Evolutionary conservation across 2,888 invertebrate species (phyloP), one percentile per base, ranked within the genome.

Genomic region (Sinodicranocentrus sp.): DNA sequence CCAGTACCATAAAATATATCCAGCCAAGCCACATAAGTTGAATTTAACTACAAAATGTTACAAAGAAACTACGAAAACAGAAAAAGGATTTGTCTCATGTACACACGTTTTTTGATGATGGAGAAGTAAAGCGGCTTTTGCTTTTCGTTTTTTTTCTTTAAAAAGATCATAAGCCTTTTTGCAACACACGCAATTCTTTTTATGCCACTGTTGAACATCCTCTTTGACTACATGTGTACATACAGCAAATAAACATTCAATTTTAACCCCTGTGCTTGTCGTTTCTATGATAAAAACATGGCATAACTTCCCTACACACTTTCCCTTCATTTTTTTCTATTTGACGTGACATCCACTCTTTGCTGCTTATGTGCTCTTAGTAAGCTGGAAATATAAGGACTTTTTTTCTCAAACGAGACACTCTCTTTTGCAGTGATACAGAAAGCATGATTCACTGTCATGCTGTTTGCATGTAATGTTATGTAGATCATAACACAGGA

Each of bases 401-500:
- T n/a, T n/a, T n/a, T n/a, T n/a, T n/a, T n/a, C n/a, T n/a, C n/a
- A n/a, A n/a, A n/a, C n/a, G n/a, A n/a, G n/a, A n/a, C n/a, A n/a
- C n/a, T n/a, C n/a, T n/a, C n/a, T n/a, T n/a, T n/a, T n/a, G n/a
- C n/a, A n/a, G n/a, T n/a, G n/a, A n/a, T n/a, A n/a, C n/a, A n/a
- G n/a, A 33, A 33, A 33, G 10, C 10, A 33, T 33, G 33, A 33
- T 33, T 33, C 10, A 33, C 5, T 33, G 10, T 33, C 33, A 10
- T 10, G 33, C 10, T 33, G 33, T 33, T 33, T 33, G 33, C 15
- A 15, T 10, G 10, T 15, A 48, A 48, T 48, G 48, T 48, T 48
- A 48, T 39, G 43, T 57, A 19, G 63, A 52, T 28, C 52, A 65
- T 75, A 75, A 75, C 65, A 75, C 44, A 33, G 75, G 75, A 75